These are phyloP conservation scores for Orchesella flavescens DNA, from an alignment of 2,888 invertebrate genomes.

Conservation along the genomic window DNA sequence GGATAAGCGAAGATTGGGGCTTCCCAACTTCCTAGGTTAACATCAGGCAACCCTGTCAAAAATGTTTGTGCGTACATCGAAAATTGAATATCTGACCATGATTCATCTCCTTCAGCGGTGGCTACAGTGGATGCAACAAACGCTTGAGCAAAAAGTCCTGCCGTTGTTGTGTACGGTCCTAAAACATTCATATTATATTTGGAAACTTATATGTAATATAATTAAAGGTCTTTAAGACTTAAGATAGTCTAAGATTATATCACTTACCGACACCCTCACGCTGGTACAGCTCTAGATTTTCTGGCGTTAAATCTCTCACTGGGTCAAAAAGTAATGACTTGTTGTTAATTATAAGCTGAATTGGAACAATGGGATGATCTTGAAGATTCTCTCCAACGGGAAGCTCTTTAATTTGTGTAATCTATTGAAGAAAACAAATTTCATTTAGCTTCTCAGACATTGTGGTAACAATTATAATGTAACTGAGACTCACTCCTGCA, in stretches of 20 bases:
- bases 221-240: background rate
- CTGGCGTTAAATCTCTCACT: conserved; percentile 40
- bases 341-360: conserved; percentile 55
- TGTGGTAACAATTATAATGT: no score
- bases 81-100: conserved; percentile 66
- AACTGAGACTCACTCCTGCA: background rate
- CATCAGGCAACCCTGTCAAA: conserved; percentile 20
- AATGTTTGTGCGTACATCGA: conserved; percentile 47
- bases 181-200: no score
- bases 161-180: conserved; percentile 54
- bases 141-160: conserved; percentile 48
- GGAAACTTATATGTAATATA: no score
- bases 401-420: conserved; percentile 39
- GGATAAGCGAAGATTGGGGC: conserved; percentile 44
- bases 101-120: conserved; percentile 28
- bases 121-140: conserved; percentile 52
- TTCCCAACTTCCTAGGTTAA: conserved; percentile 30
- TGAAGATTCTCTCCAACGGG: conserved; percentile 62
- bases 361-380: conserved; percentile 54
- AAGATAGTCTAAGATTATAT: background rate
- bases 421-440: conserved; percentile 21
- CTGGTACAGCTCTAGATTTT: conserved; percentile 38
- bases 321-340: conserved; percentile 45
- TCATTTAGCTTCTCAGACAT: background rate
- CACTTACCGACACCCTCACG: conserved; percentile 2